Evolutionary conservation across 2,113 vertebrate species (phyloP).

Genomic region (Eupsittula cactorum): DNA sequence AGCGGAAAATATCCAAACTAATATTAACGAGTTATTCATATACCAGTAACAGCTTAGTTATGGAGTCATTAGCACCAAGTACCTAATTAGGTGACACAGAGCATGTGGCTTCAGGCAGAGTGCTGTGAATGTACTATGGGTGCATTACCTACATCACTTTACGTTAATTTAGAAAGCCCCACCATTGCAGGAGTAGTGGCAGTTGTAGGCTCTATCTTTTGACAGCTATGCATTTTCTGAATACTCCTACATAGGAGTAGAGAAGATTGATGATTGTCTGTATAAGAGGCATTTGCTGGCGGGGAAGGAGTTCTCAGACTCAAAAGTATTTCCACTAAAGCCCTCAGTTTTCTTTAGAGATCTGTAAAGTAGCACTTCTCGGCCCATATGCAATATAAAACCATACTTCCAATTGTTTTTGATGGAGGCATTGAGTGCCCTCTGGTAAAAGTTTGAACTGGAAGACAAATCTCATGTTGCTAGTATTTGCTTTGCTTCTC

Average conservation of each 20-base stretch:
- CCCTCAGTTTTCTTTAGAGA: background rate
- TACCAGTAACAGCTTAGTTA: background rate
- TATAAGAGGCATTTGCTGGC: background rate
- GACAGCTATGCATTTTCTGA: background rate
- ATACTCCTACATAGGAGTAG: background rate
- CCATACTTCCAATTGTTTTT: background rate
- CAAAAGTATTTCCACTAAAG: background rate
- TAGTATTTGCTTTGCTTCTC: slow-evolving; percentile 27
- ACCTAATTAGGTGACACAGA: background rate
- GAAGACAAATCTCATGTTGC: background rate
- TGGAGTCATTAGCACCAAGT: background rate
- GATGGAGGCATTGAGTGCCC: background rate
- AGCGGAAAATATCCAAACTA: background rate
- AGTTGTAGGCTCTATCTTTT: background rate
- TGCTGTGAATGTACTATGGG: background rate
- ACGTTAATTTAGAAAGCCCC: background rate
- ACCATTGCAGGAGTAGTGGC: background rate
- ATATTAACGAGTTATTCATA: background rate
- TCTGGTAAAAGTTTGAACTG: slow-evolving; percentile 30
- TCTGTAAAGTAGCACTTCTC: slow-evolving; percentile 15
- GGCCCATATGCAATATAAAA: background rate
- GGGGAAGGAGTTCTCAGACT: background rate
- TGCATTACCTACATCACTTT: background rate
- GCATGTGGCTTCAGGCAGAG: background rate
- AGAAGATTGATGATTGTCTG: background rate